Conservation (phyloP, 2,797 vertebrate species). For the Sebastes hubbsi region DNA sequence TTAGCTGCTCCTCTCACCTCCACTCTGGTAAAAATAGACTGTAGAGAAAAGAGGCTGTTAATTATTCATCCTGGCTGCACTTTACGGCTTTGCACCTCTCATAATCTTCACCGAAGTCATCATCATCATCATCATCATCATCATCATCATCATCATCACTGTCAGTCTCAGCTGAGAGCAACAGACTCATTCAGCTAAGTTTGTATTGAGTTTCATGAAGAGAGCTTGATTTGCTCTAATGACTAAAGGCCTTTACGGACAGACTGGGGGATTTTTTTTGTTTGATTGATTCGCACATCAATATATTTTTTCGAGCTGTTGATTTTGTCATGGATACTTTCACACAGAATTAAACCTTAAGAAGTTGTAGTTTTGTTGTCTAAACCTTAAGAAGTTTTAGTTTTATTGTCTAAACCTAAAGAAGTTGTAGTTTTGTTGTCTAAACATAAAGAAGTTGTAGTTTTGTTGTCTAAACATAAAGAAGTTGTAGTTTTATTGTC, state of each 20-base stretch:
- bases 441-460: too few species aligned
- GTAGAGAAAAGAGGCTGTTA: constrained; percentile 31
- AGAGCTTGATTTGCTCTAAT: neutral
- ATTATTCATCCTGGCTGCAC: constrained; percentile 50
- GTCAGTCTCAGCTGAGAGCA: neutral
- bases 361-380: too few species aligned
- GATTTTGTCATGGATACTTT: too few species aligned
- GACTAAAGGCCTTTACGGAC: too few species aligned
- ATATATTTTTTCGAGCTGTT: too few species aligned
- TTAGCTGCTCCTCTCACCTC: constrained; percentile 22
- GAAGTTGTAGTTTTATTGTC: fast-evolving
- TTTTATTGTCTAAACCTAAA: too few species aligned
- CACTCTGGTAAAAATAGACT: constrained; percentile 44
- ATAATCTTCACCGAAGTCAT: constrained; percentile 18
- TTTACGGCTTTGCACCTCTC: constrained; percentile 33
- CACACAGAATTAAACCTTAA: too few species aligned
- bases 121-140: constrained; percentile 8
- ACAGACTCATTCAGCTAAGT: neutral
- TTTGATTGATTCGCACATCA: too few species aligned
- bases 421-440: fast-evolving
- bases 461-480: fast-evolving
- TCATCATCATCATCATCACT: constrained; percentile 9
- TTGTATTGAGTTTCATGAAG: neutral
- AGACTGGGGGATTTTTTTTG: too few species aligned
- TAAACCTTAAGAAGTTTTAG: too few species aligned